Conservation (phyloP, 2,888 invertebrate species). For the Rutpela maculata region DNA sequence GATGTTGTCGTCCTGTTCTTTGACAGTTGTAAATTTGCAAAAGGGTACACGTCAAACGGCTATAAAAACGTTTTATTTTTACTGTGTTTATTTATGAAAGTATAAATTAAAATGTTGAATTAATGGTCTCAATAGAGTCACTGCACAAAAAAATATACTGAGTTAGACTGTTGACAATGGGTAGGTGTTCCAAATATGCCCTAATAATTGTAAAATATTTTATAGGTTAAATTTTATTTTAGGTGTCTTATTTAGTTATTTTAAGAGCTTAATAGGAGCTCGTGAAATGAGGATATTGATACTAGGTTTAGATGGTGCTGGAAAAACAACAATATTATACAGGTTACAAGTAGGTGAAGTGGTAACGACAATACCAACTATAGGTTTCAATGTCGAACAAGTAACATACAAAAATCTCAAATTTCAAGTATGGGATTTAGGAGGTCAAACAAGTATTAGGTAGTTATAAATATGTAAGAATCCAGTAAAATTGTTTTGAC, state of each 20-base stretch:
- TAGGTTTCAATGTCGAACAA: slow-evolving; percentile 99
- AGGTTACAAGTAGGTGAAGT: slow-evolving; percentile 98
- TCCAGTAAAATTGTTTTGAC: not conserved
- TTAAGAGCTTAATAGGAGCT: slow-evolving; percentile 95
- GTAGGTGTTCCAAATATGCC: slow-evolving; percentile 8
- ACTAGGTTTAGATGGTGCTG: slow-evolving; percentile 98
- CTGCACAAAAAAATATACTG: not conserved
- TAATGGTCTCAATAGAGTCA: not conserved
- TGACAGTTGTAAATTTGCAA: slow-evolving; percentile 15
- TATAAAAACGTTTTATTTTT: slow-evolving; percentile 6
- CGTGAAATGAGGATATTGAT: slow-evolving; percentile 99
- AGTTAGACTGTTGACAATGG: slow-evolving; percentile 22
- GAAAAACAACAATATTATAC: slow-evolving; percentile 99
- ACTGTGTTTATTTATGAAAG: slow-evolving; percentile 34
- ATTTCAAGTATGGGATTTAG: slow-evolving; percentile 99
- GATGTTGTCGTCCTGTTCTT: slow-evolving; percentile 25
- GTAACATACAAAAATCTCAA: slow-evolving; percentile 99
- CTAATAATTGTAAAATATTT: not conserved
- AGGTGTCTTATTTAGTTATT: slow-evolving; percentile 98
- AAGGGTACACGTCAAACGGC: slow-evolving; percentile 31
- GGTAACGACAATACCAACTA: slow-evolving; percentile 98
- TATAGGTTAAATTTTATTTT: slow-evolving; percentile 66
- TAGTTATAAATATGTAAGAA: slow-evolving; percentile 71
- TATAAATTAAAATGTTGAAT: slow-evolving; percentile 25
- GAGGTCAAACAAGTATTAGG: slow-evolving; percentile 99